phyloP scores from a whole-genome alignment of 2,113 vertebrate species.

The Ceratotherium simum region DNA sequence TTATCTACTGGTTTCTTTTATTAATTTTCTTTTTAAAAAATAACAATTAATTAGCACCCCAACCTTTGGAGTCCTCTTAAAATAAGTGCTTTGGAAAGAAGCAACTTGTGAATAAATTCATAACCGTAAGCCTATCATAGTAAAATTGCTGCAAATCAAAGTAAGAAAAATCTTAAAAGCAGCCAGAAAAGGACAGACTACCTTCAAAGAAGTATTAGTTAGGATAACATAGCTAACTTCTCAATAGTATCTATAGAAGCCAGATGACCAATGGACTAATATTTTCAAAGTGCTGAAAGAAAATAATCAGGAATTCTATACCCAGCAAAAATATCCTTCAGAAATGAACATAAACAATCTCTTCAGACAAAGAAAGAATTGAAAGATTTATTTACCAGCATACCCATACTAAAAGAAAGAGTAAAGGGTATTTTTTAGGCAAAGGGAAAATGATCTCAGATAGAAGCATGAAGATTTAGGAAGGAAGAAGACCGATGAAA shows the following conservation, averaged over 20 bases:
- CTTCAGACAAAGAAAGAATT: conserved; percentile 31
- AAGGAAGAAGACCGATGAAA: not conserved
- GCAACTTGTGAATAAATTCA: conserved; percentile 30
- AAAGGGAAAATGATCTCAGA: not conserved
- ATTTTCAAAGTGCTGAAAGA: conserved; percentile 1
- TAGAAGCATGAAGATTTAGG: not conserved
- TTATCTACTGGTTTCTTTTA: not conserved
- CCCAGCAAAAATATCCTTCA: conserved; percentile 60
- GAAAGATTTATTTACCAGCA: not conserved
- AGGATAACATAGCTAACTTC: conserved; percentile 27
- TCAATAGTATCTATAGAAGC: conserved; percentile 5
- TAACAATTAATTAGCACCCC: not conserved
- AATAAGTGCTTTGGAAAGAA: conserved; percentile 25
- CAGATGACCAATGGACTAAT: not conserved
- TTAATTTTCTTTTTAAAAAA: conserved; percentile 7
- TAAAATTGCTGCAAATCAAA: conserved; percentile 54
- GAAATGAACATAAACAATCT: not conserved
- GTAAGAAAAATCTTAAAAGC: conserved; percentile 39
- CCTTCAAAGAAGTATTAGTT: not conserved
- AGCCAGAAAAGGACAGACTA: not conserved
- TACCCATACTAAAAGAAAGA: not conserved
- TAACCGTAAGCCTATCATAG: not conserved
- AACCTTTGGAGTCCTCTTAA: not conserved
- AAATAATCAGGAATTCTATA: conserved; percentile 57
- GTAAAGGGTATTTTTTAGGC: not conserved